A percentile compares a stretch with the other conserved stretches of the same genome.
phyloP scores from a whole-genome alignment of 2,888 invertebrate genomes.

The Phytoseiulus persimilis region DNA sequence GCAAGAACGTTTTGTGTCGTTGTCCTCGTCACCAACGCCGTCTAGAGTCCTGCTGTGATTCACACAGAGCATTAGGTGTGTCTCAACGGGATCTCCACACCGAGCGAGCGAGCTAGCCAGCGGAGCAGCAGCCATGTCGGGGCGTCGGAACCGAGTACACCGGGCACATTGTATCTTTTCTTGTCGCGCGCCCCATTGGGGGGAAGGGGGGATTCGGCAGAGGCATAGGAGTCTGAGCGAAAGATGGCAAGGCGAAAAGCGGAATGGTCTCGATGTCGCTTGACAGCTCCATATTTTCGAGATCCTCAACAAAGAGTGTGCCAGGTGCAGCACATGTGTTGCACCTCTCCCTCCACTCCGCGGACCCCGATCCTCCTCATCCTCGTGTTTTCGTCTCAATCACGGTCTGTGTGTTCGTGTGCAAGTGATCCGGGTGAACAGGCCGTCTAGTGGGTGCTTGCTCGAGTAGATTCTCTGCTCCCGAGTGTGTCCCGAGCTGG shows the following conservation, averaged over 20 bases:
- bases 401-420: background rate
- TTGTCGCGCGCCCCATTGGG: background rate
- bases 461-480: background rate
- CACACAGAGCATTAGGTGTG: conserved; percentile 5
- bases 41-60: background rate
- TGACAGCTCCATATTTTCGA: background rate
- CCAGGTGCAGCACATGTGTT: conserved; percentile 5
- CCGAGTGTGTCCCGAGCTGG: background rate
- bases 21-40: background rate
- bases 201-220: too few relatives aligned
- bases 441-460: background rate
- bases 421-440: background rate
- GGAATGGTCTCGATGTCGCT: background rate
- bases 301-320: conserved; percentile 5
- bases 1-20: background rate
- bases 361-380: background rate
- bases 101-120: background rate
- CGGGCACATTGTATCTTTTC: background rate
- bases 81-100: background rate
- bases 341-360: background rate
- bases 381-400: background rate
- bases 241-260: background rate
- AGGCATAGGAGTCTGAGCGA: background rate
- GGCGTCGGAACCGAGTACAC: background rate
- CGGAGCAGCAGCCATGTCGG: too few relatives aligned